These are phyloP conservation scores for Branchinecta sandiegonensis DNA, from an alignment of 2,888 invertebrate genomes.

Conservation along the genomic window DNA sequence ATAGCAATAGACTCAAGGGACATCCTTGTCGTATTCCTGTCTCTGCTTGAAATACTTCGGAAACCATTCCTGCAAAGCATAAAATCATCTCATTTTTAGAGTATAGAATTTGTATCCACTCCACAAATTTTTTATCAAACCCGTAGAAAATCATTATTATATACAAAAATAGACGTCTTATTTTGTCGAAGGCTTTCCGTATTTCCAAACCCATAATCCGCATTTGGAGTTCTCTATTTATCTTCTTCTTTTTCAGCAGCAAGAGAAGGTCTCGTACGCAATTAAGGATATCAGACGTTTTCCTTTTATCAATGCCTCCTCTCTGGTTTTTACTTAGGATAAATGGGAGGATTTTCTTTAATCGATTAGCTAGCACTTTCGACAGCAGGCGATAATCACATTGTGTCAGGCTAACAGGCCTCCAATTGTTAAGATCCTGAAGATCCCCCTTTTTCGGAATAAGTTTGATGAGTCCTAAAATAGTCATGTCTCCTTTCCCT, in stretches of 20 bases:
- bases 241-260: not conserved
- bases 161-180: not conserved
- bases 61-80: no score
- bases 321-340: not conserved
- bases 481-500: no score
- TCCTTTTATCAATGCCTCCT: conserved; percentile 3
- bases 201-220: not conserved
- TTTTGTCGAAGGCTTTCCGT: conserved; percentile 7
- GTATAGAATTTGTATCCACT: conserved; percentile 1
- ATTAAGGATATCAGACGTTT: not conserved
- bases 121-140: not conserved
- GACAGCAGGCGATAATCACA: not conserved
- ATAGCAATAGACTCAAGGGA: not conserved
- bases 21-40: conserved; percentile 3
- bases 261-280: not conserved
- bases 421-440: not conserved
- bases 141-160: not conserved
- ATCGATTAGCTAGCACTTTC: not conserved
- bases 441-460: no score
- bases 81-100: not conserved
- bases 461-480: no score
- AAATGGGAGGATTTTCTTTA: not conserved
- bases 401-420: not conserved
- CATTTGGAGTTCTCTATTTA: not conserved
- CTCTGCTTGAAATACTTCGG: not conserved